Evolutionary conservation across 2,113 vertebrate species (phyloP).

Genomic region (Ovis canadensis): DNA sequence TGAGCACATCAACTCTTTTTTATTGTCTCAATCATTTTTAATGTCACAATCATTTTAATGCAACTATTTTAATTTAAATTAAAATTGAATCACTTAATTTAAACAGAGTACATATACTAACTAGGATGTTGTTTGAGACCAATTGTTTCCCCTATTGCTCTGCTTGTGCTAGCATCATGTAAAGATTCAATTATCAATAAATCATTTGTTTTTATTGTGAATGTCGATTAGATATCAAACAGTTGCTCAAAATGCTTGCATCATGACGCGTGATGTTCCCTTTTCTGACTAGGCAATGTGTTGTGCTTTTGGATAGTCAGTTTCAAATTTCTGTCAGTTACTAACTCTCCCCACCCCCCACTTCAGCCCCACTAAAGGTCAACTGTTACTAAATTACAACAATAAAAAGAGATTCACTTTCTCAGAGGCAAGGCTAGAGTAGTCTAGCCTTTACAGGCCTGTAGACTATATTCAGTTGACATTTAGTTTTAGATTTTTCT

Average conservation of each 20-base stretch:
- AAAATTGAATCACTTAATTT: neutral
- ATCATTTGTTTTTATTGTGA: neutral
- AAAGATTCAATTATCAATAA: neutral
- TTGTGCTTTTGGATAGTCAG: slow-evolving; percentile 50
- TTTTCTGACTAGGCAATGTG: slow-evolving; percentile 43
- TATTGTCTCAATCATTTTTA: neutral
- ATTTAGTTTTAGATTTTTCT: neutral
- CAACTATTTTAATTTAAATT: neutral
- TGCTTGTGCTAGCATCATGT: neutral
- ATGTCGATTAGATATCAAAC: slow-evolving; percentile 31
- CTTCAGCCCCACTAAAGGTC: neutral
- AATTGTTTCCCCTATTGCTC: neutral
- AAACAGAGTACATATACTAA: neutral
- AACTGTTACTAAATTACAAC: slow-evolving; percentile 42
- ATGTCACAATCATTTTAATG: neutral
- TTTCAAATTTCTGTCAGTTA: slow-evolving; percentile 39
- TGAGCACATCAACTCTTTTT: neutral
- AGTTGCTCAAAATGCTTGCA: slow-evolving; percentile 44
- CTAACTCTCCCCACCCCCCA: neutral
- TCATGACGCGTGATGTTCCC: slow-evolving; percentile 48
- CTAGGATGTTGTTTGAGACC: neutral
- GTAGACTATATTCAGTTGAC: neutral
- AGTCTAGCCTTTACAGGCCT: slow-evolving; percentile 2
- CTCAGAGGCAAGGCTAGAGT: slow-evolving; percentile 28
- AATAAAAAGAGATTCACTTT: slow-evolving; percentile 28